Evolutionary conservation across 1,140 invertebrate genomes (phyloP), one percentile per base, ranked within the genome.

Genomic region (Myzus persicae): DNA sequence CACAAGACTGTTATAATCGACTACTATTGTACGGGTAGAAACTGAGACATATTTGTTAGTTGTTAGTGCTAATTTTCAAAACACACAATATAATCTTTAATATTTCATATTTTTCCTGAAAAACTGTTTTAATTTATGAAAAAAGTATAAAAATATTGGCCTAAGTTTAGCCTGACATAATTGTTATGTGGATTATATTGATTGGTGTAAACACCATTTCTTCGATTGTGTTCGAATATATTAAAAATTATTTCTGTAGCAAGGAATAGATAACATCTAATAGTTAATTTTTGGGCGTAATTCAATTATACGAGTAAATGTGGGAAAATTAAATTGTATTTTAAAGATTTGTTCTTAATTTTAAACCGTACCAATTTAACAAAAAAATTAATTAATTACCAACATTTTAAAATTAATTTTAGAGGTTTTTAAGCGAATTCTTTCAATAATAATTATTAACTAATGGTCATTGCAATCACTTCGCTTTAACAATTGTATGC

Each of bases 381-480:
- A 76, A n/a, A n/a, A 18, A 4, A 59, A 18, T 51, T 67, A n/a
- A 67, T 67, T 18, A n/a, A 67, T n/a, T n/a, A 31, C 54, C 31
- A 59, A 59, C 9, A 31, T 14, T 67, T 67, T 67, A 5, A n/a
- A 76, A 76, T 76, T n/a, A 76, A 76, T 76, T n/a, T n/a, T 76
- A n/a, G 59, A 76, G 59, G n/a, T 76, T 76, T 76, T 76, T 76
- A 76, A 76, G n/a, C 59, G 31, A 76, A n/a, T 76, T 76, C 59
- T 76, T 2, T n/a, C 14, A 76, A 76, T 76, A n/a, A n/a, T 76
- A 20, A 76, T 76, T n/a, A 76, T n/a, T 76, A n/a, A 76, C 7
- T 76, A 18, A 76, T n/a, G 59, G 31, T 76, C 31, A 18, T 76
- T 76, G 31, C 14, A 76, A n/a, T 76, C 59, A 76, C 14, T 76